Evolutionary conservation across 1,140 invertebrate genomes (phyloP), one percentile per base, ranked within the genome.

Genomic region (Lordiphosa mommai): DNA sequence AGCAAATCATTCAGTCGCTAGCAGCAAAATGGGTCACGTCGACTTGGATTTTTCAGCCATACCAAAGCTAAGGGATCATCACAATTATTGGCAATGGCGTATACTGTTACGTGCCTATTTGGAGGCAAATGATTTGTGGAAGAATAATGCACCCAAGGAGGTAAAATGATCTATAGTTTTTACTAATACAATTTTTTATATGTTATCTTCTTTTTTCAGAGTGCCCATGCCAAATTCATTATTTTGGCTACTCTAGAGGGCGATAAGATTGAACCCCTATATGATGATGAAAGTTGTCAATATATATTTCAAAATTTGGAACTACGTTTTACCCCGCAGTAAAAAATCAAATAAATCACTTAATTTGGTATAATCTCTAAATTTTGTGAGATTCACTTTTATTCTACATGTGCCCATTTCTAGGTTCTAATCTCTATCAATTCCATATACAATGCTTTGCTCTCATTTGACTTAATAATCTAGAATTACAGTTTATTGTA

Each of bases 31-130:
- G 73, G 73, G 65, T 65, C 76, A 80, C 33, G 10, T 48, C 13
- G 34, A 51, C 17, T 30, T 80, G 50, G 70, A 80, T 36, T 80
- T 82, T 6, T 65, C 71, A 27, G 49, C 70, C 2, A 80, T 80
- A 33, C 74, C 74, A 4, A 70, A 65, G 10, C 14, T 80, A 2
- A 55, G 76, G 13, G 71, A 76, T 1, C 37, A 47, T 8, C 52
- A 74, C 8, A 80, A 80, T 14, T 80, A 61, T 17, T 80, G 74
- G 74, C 65, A 70, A 27, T 80, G 74, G 74, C 52, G 53, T 12
- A 63, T 80, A 51, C 71, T 80, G 2, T 3, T 80, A 12, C 50
- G 43, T 8, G 7, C 70, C 34, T 80, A 67, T 27, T 40, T 80
- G 17, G 74, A 80, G 2, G 51, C 65, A 7, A 43, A 34, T 6